A percentile compares a stretch with the other conserved stretches of the same genome.
phyloP scores from a whole-genome alignment of 2,797 vertebrate genomes.

The Lithobates sylvaticus region DNA sequence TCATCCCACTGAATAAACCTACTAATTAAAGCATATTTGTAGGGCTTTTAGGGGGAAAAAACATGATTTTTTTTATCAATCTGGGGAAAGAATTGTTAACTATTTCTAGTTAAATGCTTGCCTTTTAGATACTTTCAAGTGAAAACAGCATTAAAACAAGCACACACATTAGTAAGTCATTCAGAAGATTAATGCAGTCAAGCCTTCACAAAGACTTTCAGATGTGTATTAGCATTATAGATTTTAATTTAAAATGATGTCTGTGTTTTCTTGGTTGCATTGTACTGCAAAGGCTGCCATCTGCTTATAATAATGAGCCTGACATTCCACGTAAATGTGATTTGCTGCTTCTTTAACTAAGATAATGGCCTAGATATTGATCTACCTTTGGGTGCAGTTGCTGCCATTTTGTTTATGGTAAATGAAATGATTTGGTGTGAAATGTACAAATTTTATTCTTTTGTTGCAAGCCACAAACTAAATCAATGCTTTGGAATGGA shows the following conservation, averaged over 20 bases:
- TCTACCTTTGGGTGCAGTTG: conserved; percentile 84
- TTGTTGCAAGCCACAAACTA: conserved; percentile 46
- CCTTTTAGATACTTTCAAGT: conserved; percentile 77
- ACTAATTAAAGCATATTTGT: conserved; percentile 76
- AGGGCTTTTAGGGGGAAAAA: neutral
- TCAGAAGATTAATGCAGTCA: conserved; percentile 78
- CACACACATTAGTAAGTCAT: conserved; percentile 73
- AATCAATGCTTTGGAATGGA: conserved; percentile 38
- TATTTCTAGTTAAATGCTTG: conserved; percentile 73
- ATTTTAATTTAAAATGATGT: conserved; percentile 97
- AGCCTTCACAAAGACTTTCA: conserved; percentile 76
- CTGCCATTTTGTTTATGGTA: conserved; percentile 83
- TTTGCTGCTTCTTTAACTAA: conserved; percentile 87
- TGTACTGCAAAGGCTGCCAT: conserved; percentile 87
- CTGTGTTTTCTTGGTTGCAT: conserved; percentile 85
- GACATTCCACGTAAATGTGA: conserved; percentile 91
- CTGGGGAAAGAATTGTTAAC: conserved; percentile 77
- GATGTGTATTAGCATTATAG: conserved; percentile 94
- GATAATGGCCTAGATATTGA: conserved; percentile 91
- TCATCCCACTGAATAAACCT: conserved; percentile 61
- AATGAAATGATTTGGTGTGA: conserved; percentile 75
- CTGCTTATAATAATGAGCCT: conserved; percentile 95
- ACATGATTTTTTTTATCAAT: conserved; percentile 72
- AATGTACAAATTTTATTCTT: conserved; percentile 56
- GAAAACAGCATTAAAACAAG: conserved; percentile 72